phyloP scores from a whole-genome alignment of 2,113 vertebrate genomes.

The Casuarius casuarius region DNA sequence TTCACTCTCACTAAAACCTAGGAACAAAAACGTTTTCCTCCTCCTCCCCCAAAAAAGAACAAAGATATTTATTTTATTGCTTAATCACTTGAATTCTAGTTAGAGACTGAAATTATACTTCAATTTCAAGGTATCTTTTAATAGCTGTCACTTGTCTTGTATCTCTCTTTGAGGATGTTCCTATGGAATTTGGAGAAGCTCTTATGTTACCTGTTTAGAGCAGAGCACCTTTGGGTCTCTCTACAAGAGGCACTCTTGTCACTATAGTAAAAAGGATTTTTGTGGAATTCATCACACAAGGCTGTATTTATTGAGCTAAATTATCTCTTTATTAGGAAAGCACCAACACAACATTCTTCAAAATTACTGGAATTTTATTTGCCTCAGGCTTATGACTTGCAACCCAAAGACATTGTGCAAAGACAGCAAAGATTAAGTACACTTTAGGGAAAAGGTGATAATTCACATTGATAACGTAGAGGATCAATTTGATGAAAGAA shows the following conservation, averaged over 20 bases:
- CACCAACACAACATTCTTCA: constrained; percentile 62
- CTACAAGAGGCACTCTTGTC: neutral
- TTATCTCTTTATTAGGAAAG: constrained; percentile 66
- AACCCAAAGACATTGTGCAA: constrained; percentile 98
- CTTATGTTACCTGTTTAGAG: neutral
- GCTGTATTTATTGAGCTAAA: constrained; percentile 11
- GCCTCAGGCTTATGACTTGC: constrained; percentile 91
- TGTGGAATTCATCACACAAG: constrained; percentile 1
- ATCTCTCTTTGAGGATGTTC: neutral
- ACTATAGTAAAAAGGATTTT: neutral
- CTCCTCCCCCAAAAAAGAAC: neutral
- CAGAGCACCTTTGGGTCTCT: neutral
- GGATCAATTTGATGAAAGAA: constrained; percentile 78
- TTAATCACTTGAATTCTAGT: neutral
- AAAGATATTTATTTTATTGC: neutral
- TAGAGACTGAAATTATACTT: neutral
- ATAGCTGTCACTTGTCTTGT: neutral
- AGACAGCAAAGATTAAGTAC: constrained; percentile 97
- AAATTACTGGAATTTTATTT: constrained; percentile 94
- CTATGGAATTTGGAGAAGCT: neutral
- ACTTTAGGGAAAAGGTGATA: constrained; percentile 86
- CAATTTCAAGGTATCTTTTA: neutral
- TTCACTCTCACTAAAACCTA: neutral
- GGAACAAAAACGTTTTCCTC: neutral
- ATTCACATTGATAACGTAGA: constrained; percentile 82